These are phyloP conservation scores for Sisor rabdophorus DNA, from an alignment of 2,113 vertebrate species.

Conservation along the genomic window DNA sequence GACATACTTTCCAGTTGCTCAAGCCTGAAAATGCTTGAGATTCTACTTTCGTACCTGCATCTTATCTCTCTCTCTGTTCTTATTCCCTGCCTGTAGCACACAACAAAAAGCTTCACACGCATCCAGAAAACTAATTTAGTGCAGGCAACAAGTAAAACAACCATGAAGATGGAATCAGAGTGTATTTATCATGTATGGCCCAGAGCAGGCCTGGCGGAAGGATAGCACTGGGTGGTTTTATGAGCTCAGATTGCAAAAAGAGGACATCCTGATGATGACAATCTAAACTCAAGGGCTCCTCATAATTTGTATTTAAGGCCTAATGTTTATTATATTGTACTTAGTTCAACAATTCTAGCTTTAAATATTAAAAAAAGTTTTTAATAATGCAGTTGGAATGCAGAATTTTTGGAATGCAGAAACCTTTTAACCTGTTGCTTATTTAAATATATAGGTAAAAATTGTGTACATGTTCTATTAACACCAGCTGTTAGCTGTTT, in stretches of 20 bases:
- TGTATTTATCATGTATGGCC: conserved; percentile 63
- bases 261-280: conserved; percentile 59
- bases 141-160: conserved; percentile 59
- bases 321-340: conserved; percentile 49
- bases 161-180: conserved; percentile 62
- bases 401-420: too few species aligned
- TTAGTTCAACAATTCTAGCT: not conserved
- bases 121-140: conserved; percentile 64
- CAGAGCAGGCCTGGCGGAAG: conserved; percentile 62
- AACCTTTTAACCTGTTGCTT: too few species aligned
- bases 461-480: too few species aligned
- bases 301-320: conserved; percentile 70
- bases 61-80: conserved; percentile 17
- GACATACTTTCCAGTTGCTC: conserved; percentile 1
- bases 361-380: too few species aligned
- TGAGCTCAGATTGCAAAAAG: conserved; percentile 59
- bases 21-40: not conserved
- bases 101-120: conserved; percentile 41
- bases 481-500: too few species aligned
- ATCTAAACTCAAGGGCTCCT: conserved; percentile 58
- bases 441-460: too few species aligned
- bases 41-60: not conserved
- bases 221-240: conserved; percentile 64
- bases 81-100: conserved; percentile 11
- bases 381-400: too few species aligned